A percentile compares a stretch with the other conserved stretches of the same genome.
Evolutionary conservation across 2,113 vertebrate genomes (phyloP).

Genomic region (Hirundichthys speculiger): DNA sequence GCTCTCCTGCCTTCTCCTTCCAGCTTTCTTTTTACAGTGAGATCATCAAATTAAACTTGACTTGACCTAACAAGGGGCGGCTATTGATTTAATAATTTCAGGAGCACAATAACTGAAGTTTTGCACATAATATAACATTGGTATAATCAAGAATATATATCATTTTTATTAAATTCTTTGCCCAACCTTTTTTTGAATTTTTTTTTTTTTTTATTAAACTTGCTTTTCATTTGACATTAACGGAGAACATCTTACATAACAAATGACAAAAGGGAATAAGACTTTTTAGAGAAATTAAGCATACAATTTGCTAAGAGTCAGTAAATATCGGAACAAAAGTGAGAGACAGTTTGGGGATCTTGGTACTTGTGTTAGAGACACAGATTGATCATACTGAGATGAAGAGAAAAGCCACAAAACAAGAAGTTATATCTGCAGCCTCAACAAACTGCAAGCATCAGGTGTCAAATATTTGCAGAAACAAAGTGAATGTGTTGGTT

Average conservation of each 20-base stretch:
- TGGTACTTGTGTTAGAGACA: no score
- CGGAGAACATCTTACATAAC: no score
- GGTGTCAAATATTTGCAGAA: conserved; percentile 5
- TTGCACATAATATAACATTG: no score
- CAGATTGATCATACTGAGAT: background rate
- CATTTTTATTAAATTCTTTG: background rate
- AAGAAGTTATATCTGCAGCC: background rate
- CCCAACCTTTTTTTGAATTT: no score
- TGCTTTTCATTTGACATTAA: background rate
- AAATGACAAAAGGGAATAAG: no score
- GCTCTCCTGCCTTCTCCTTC: no score
- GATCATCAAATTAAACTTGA: background rate
- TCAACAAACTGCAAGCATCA: background rate
- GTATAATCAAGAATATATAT: background rate
- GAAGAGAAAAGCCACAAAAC: background rate
- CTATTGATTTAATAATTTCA: background rate
- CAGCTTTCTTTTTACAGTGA: no score
- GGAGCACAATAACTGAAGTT: no score
- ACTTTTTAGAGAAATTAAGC: no score
- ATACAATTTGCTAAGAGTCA: no score
- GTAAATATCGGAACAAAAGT: no score
- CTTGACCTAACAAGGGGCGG: background rate
- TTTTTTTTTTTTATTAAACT: background rate
- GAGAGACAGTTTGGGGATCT: no score
- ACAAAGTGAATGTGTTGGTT: background rate